phyloP scores from a whole-genome alignment of 2,797 vertebrate species.

The Squalus acanthias region DNA sequence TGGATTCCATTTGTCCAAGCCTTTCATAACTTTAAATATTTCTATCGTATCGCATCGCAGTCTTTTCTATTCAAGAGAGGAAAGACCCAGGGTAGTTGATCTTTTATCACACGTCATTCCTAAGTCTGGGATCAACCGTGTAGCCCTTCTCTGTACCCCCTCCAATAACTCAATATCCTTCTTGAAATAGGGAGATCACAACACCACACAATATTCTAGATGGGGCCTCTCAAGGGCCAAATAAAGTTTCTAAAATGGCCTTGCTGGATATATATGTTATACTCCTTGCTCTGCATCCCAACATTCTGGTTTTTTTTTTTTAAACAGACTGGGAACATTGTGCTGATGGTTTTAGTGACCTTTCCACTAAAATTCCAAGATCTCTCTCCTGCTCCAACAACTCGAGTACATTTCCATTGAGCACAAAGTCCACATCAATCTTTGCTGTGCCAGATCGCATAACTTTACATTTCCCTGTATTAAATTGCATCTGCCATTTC shows the following conservation, averaged over 20 bases:
- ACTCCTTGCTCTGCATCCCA: too few relatives aligned
- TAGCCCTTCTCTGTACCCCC: not conserved
- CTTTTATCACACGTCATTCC: not conserved
- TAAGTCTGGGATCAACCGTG: not conserved
- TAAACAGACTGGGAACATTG: too few relatives aligned
- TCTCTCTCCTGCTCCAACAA: not conserved
- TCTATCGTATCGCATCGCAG: not conserved
- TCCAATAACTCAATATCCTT: too few relatives aligned
- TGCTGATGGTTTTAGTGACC: too few relatives aligned
- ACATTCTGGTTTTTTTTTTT: too few relatives aligned
- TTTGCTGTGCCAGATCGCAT: not conserved
- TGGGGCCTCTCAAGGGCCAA: too few relatives aligned
- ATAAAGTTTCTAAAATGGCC: too few relatives aligned
- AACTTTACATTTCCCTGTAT: not conserved
- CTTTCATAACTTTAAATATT: not conserved
- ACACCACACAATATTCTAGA: too few relatives aligned
- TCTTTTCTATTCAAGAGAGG: not conserved
- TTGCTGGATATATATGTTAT: too few relatives aligned
- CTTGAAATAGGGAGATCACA: too few relatives aligned
- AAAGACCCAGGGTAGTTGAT: not conserved
- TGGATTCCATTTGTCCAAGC: not conserved
- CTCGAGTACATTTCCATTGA: not conserved
- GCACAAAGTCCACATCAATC: not conserved
- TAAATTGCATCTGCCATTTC: not conserved
- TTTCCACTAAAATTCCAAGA: too few relatives aligned